Evolutionary conservation across 2,113 vertebrate genomes (phyloP).

Genomic region (Aspiorhynchus laticeps): DNA sequence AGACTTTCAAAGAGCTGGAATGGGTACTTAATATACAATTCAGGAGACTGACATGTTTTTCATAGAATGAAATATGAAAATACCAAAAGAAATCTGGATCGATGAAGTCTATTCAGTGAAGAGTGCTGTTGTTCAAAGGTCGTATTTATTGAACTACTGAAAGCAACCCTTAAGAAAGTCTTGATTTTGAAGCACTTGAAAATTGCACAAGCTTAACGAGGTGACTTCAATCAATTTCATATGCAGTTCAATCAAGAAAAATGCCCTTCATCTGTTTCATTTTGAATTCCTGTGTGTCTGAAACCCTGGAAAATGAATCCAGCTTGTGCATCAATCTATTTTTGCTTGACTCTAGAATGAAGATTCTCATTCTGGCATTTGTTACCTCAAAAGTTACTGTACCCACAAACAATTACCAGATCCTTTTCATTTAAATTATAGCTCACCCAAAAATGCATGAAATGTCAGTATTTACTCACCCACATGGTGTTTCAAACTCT

Average conservation of each 20-base stretch:
- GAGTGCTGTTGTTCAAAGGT: not conserved
- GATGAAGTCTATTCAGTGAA: not conserved
- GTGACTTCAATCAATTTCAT: not conserved
- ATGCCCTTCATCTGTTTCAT: not conserved
- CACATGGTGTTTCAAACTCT: not conserved
- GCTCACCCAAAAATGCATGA: not conserved
- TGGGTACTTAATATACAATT: not conserved
- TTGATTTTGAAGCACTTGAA: not conserved
- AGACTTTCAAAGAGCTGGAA: not conserved
- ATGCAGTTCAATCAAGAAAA: not conserved
- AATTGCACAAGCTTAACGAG: conserved; percentile 12
- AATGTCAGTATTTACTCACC: not conserved
- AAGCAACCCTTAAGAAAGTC: not conserved
- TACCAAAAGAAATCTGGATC: not conserved
- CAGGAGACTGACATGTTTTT: not conserved
- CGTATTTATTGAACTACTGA: not conserved
- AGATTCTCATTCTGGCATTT: not conserved
- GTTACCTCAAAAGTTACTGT: not conserved
- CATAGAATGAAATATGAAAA: not conserved
- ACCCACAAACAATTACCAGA: not conserved
- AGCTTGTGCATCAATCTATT: not conserved
- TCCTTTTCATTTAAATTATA: not conserved
- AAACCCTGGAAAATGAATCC: not conserved
- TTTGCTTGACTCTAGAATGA: not conserved
- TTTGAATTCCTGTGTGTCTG: conserved; percentile 1